Evolutionary conservation across 2,888 invertebrate species (phyloP).

Genomic region (Patella ulyssiponensis): DNA sequence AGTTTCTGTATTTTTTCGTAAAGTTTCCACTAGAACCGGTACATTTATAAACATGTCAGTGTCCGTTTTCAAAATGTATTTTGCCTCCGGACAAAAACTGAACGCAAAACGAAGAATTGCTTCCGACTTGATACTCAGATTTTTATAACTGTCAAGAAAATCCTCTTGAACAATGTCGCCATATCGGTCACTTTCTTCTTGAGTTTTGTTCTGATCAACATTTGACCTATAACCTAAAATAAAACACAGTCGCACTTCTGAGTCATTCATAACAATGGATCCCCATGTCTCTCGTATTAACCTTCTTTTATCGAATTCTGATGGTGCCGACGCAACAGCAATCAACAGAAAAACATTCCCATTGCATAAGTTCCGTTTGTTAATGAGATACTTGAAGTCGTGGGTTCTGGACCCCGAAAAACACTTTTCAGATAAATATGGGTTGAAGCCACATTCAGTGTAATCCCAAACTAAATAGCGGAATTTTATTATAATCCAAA

Average conservation of each 20-base stretch:
- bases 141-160: neutral
- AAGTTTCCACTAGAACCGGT: neutral
- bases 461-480: too few species aligned
- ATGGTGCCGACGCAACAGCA: neutral
- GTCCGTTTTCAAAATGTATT: neutral
- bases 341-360: neutral
- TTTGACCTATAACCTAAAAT: neutral
- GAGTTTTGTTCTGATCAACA: neutral
- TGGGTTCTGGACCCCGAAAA: neutral
- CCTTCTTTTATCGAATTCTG: neutral
- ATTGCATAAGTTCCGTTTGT: neutral
- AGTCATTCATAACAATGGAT: neutral
- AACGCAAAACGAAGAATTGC: neutral
- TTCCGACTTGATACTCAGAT: neutral
- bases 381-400: neutral
- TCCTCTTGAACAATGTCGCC: neutral
- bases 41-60: slow-evolving; percentile 1
- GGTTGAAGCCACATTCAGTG: neutral
- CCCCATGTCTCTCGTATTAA: neutral
- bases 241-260: neutral
- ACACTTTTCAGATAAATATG: neutral
- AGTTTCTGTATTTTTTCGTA: neutral
- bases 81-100: neutral
- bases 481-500: too few species aligned
- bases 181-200: neutral